These are phyloP conservation scores for Mareca strepera DNA, from an alignment of 2,797 vertebrate species.

Conservation along the genomic window DNA sequence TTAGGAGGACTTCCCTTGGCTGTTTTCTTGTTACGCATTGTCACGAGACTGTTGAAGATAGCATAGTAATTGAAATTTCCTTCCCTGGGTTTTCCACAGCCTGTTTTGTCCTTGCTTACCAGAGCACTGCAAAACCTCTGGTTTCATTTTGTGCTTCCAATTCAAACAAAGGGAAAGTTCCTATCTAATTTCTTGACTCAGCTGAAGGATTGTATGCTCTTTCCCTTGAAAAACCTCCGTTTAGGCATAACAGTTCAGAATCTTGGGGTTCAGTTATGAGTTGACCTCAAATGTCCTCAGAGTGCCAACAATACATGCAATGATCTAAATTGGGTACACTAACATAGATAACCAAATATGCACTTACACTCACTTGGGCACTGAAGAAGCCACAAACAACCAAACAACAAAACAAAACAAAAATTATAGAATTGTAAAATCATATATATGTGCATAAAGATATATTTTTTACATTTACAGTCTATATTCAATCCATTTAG, in stretches of 20 bases:
- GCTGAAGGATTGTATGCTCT: background rate
- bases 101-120: background rate
- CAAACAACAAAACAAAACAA: too few species aligned
- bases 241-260: background rate
- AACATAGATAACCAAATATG: background rate
- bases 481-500: background rate
- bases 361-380: background rate
- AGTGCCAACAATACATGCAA: background rate
- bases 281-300: background rate
- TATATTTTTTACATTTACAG: background rate
- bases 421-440: background rate
- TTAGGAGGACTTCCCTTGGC: background rate
- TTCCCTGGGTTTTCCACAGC: background rate
- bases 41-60: background rate
- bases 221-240: background rate
- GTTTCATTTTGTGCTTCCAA: background rate
- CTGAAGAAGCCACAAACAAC: background rate
- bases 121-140: background rate
- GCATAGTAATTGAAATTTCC: background rate
- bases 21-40: background rate
- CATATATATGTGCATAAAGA: background rate
- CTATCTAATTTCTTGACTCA: background rate
- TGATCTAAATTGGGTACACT: background rate
- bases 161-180: background rate
- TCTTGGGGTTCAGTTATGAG: background rate